Conservation (phyloP, 2,797 vertebrate genomes). For the Eremophila alpestris region DNA sequence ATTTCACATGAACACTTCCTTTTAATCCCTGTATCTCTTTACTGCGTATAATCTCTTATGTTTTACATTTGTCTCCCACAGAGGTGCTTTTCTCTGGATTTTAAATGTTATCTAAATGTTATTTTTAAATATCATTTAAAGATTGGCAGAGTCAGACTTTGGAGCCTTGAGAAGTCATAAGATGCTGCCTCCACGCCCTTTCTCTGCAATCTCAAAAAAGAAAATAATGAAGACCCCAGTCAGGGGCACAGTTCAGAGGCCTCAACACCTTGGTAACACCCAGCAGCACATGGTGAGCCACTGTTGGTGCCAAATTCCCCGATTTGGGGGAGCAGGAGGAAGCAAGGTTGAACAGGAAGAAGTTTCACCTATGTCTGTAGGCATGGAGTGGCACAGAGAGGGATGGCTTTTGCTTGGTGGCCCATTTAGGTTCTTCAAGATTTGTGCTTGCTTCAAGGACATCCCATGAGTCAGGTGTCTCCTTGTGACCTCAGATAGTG, state of each 20-base stretch:
- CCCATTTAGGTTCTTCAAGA: background rate
- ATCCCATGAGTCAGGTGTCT: background rate
- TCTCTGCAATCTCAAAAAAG: background rate
- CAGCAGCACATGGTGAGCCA: accelerated
- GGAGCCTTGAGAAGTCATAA: background rate
- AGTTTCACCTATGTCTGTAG: background rate
- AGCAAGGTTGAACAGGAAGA: background rate
- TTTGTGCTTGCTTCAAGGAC: background rate
- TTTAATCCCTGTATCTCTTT: background rate
- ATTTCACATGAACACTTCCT: background rate
- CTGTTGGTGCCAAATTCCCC: background rate
- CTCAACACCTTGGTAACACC: accelerated
- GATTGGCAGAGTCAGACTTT: background rate
- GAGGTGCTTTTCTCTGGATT: background rate
- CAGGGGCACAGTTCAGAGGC: background rate
- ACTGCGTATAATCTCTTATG: background rate
- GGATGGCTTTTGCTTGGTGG: background rate
- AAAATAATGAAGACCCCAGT: background rate
- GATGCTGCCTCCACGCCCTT: background rate
- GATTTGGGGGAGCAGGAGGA: background rate
- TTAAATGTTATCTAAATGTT: background rate
- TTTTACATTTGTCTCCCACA: background rate
- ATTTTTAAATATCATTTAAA: background rate
- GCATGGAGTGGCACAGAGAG: accelerated
- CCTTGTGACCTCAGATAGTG: background rate